phyloP scores from a whole-genome alignment of 2,888 invertebrate genomes.

The Pogonocherus hispidulus region DNA sequence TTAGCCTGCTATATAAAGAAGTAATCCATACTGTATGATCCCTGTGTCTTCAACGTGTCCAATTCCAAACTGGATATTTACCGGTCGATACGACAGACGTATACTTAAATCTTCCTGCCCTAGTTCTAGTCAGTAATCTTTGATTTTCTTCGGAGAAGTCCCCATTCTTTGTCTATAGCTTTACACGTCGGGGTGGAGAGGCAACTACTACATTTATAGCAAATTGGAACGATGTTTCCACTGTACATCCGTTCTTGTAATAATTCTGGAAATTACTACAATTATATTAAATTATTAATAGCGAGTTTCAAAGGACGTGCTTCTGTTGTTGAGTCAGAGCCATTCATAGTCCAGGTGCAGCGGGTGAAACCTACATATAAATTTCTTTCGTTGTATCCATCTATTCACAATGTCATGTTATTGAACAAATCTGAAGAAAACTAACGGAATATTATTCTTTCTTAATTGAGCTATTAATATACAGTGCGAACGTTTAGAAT shows the following conservation, averaged over 20 bases:
- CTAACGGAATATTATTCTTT: too few relatives aligned
- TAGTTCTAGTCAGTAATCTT: neutral
- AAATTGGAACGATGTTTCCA: neutral
- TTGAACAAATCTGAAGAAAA: too few relatives aligned
- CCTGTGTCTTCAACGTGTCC: neutral
- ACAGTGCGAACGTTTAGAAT: too few relatives aligned
- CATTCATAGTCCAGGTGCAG: neutral
- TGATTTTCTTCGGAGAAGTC: neutral
- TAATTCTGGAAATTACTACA: neutral
- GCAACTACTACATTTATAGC: neutral
- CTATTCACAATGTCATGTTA: too few relatives aligned
- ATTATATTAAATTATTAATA: neutral
- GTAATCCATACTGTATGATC: neutral
- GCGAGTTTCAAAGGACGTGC: neutral
- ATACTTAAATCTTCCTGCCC: slow-evolving; percentile 10
- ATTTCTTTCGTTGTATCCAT: too few relatives aligned
- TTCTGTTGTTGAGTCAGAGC: neutral
- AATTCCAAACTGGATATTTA: slow-evolving; percentile 1
- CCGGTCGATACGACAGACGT: slow-evolving; percentile 1
- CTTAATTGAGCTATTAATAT: too few relatives aligned
- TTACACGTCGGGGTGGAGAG: neutral
- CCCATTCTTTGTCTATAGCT: neutral
- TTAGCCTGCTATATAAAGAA: neutral
- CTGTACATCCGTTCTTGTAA: neutral
- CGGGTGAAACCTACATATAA: too few relatives aligned